phyloP scores from a whole-genome alignment of 1,140 invertebrate genomes.

The Brachionus koreanus region DNA sequence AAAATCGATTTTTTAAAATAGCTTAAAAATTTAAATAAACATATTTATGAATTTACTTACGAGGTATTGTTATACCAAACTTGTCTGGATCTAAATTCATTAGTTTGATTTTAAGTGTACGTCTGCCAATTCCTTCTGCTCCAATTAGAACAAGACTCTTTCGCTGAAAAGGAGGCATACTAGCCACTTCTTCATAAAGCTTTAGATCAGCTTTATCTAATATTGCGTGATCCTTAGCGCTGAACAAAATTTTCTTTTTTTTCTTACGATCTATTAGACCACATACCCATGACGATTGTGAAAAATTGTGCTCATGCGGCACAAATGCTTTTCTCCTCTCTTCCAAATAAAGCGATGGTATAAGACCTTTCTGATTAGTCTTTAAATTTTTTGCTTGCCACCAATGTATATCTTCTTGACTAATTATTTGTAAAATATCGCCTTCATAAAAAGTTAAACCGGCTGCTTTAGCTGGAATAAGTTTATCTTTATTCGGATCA shows the following conservation, averaged over 20 bases:
- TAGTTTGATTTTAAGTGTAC: conserved; percentile 86
- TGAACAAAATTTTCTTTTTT: conserved; percentile 88
- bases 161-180: conserved; percentile 81
- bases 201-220: conserved; percentile 86
- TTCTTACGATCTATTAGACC: conserved; percentile 70
- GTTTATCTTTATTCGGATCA: conserved; percentile 78
- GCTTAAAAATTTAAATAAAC: neutral
- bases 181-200: conserved; percentile 91
- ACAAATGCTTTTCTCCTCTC: conserved; percentile 93
- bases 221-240: conserved; percentile 71
- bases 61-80: conserved; percentile 83
- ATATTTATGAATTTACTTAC: conserved; percentile 63
- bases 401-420: conserved; percentile 93
- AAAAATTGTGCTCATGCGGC: conserved; percentile 85
- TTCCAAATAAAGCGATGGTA: conserved; percentile 88
- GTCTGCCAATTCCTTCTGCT: conserved; percentile 82
- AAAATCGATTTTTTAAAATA: neutral
- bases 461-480: conserved; percentile 89
- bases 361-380: conserved; percentile 64
- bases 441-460: conserved; percentile 86
- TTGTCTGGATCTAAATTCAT: conserved; percentile 84
- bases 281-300: conserved; percentile 55
- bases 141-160: conserved; percentile 89
- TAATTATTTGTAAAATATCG: conserved; percentile 85
- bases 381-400: conserved; percentile 74